Evolutionary conservation across 23 tunicate species (phyloP).

Genomic region (Botrylloides violaceus): DNA sequence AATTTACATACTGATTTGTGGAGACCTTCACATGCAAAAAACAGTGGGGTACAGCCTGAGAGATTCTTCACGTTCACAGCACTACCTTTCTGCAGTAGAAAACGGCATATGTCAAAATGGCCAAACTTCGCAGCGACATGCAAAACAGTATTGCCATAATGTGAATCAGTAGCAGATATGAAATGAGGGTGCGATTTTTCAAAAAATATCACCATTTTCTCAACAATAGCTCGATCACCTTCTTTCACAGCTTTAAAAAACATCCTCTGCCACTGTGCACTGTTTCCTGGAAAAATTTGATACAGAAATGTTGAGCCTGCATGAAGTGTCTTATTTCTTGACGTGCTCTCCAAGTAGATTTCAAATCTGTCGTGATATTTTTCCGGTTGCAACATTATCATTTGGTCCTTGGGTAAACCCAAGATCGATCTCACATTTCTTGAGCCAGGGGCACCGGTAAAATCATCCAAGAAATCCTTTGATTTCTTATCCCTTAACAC

Average conservation of each 20-base stretch:
- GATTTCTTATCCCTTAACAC: slow-evolving; percentile 51
- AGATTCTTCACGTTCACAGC: slow-evolving; percentile 43
- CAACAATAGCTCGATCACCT: slow-evolving; percentile 63
- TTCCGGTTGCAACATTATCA: slow-evolving; percentile 42
- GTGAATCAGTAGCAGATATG: slow-evolving; percentile 36
- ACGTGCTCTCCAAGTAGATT: slow-evolving; percentile 65
- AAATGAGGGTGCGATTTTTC: slow-evolving; percentile 62
- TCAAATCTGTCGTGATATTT: slow-evolving; percentile 51
- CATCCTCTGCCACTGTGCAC: slow-evolving; percentile 58
- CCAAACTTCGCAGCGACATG: slow-evolving; percentile 81
- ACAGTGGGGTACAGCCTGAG: slow-evolving; percentile 75
- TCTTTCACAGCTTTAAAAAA: slow-evolving; percentile 82
- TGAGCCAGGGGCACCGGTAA: slow-evolving; percentile 41
- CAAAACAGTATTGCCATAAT: slow-evolving; percentile 63
- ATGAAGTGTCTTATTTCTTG: slow-evolving; percentile 62
- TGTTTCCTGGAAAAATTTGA: slow-evolving; percentile 93
- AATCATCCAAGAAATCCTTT: slow-evolving; percentile 65
- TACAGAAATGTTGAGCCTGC: slow-evolving; percentile 73
- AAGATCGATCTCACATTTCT: slow-evolving; percentile 41
- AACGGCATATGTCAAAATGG: slow-evolving; percentile 76
- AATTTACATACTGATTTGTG: slow-evolving; percentile 70
- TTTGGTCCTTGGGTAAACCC: slow-evolving; percentile 54
- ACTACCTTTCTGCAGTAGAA: slow-evolving; percentile 54
- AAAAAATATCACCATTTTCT: slow-evolving; percentile 78
- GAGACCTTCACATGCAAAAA: slow-evolving; percentile 67